Evolutionary conservation across 2,888 invertebrate genomes (phyloP), one percentile per base, ranked within the genome.

Genomic region (Harpalus rubripes): DNA sequence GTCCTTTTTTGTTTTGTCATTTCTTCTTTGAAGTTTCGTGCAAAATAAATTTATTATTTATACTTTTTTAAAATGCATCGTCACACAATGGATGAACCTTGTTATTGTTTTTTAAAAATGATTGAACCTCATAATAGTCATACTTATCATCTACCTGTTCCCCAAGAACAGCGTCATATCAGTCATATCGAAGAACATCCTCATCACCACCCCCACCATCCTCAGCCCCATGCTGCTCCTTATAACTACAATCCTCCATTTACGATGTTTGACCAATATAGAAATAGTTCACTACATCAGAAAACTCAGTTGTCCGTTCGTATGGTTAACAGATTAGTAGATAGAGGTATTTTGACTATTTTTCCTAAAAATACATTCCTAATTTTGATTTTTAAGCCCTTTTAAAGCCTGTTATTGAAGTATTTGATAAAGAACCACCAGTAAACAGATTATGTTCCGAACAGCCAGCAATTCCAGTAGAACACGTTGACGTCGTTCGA

Each of bases 401-500:
- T 87, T 84, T 86, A 26, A 86, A 87, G 81, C 86, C 87, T 79
- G 82, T 86, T 4, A 61, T 87, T 15, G 88, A 91, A 86, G 88
- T 87, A 44, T 87, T 88, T 61, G 90, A 91, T 85, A 87, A 89
- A 65, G 88, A 89, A 78, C 89, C 91, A 0, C 89, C 90, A 6
- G 89, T 90, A 58, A 86, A 89, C 18, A 89, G 91, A 32, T 84
- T 92, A 59, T 88, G 88, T 59, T 91, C 91, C 0, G 89, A 90
- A 81, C 91, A 92, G 86, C 92, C 92, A 0, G 87, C 88, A 79
- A 90, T 91, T 84, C 92, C 91, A 44, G 89, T 90, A 22, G 89
- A 90, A 86, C 88, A 91, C 85, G 89, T 91, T 7, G 92, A 92
- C 88, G 87, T 90, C 1, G 92, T 91, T 2, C 89, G 90, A 87